Base-by-base conservation (phyloP, 2,113 vertebrate species). In the Acrocephalus kingi region DNA sequence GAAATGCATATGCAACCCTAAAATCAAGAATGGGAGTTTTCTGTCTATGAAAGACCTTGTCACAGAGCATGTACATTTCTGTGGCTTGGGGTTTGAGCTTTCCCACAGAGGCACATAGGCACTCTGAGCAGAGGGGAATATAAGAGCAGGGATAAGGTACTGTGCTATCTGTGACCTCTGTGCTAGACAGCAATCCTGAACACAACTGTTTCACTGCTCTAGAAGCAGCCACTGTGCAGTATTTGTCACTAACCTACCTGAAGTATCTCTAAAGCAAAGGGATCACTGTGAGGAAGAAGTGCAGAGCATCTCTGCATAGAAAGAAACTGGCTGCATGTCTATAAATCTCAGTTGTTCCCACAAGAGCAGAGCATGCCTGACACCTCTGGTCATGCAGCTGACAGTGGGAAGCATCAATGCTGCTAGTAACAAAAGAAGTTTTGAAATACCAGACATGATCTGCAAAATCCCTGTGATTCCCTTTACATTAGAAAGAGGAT, bases 161-260 rank as follows among this genome's bases (percentile, higher is more conserved):
- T 9, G 37, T 37, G 33, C 15, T 52, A 41, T 76, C 48, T 0
- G 0, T 3, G 5, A 13, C 10, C 15, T 76, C 58, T 1, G 0
- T 35, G 21, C 9, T 63, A 23, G 27, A 63, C 2, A 75, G 7
- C 27, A 61, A 14, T 15, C n/a, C 71, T 41, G 28, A 83, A 19
- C 49, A 41, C 16, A 19, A 22, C 13, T 27, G 4, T 64, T 68
- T 45, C 35, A 15, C 33, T 35, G 9, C 2, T 45, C 51, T 80
- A n/a, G 80, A 81, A 54, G 22, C 10, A 89, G 41, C 10, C 21
- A n/a, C 59, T 28, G 9, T 37, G 17, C 23, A 77, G 18, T 11
- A 35, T 6, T 19, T 71, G 31, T 61, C 49, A 41, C 17, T 74
- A 71, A 58, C 31, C 7, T 14, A 18, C 23, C 12, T 30, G 22